Percentiles rank a stretch among this genome's conserved stretches.
Conservation (phyloP, 2,113 vertebrate species). For the Drymodes brunneopygia region DNA sequence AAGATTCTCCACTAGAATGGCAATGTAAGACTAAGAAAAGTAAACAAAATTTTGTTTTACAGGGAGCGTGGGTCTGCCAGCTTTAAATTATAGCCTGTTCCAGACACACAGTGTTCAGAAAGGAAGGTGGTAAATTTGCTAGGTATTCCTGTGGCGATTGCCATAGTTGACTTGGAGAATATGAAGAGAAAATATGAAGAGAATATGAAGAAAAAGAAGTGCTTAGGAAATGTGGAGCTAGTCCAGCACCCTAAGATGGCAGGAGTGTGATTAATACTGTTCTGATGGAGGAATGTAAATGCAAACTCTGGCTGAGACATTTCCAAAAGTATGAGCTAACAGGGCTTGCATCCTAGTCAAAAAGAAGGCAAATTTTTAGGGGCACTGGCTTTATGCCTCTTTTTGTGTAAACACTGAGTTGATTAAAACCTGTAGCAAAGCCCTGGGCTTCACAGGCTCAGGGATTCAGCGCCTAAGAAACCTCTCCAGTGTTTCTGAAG, state of each 20-base stretch:
- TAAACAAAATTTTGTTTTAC: not conserved
- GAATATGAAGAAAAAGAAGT: not conserved
- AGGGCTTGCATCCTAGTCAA: not conserved
- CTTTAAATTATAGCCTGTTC: not conserved
- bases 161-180: not conserved
- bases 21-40: not conserved
- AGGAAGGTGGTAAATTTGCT: not conserved
- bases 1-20: not conserved
- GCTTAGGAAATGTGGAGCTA: not conserved
- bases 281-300: not conserved
- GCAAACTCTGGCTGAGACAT: not conserved
- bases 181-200: not conserved
- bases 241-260: not conserved
- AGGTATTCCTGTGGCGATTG: not conserved
- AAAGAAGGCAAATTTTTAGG: not conserved
- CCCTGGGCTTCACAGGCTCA: not conserved
- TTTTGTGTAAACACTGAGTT: not conserved
- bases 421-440: not conserved
- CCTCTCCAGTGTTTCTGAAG: not conserved
- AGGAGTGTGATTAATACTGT: not conserved
- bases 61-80: not conserved
- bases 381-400: not conserved
- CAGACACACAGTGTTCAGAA: not conserved
- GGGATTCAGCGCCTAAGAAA: not conserved
- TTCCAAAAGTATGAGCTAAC: not conserved